A percentile compares a stretch with the other conserved stretches of the same genome.
These are phyloP conservation scores for Phoxinus dragarum DNA, from an alignment of 2,797 vertebrate genomes.

Conservation along the genomic window DNA sequence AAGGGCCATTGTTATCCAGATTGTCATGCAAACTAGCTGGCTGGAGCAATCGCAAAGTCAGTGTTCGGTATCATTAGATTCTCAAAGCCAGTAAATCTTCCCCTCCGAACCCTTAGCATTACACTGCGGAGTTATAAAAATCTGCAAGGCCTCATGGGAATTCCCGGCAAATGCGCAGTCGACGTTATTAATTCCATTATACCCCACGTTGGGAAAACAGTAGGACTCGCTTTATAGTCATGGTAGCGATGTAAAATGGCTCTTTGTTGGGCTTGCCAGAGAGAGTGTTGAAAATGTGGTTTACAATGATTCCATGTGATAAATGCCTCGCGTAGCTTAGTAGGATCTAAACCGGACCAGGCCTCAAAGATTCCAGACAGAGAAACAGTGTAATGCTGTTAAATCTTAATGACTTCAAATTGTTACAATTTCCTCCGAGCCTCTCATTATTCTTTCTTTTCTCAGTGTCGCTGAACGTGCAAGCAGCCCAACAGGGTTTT, in stretches of 20 bases:
- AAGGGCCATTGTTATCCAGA: slow-evolving; percentile 47
- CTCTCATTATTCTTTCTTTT: slow-evolving; percentile 57
- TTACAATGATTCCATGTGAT: slow-evolving; percentile 76
- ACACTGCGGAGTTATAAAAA: slow-evolving; percentile 70
- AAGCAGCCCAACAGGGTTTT: slow-evolving; percentile 35
- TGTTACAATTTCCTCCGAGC: slow-evolving; percentile 70
- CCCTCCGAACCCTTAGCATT: slow-evolving; percentile 61
- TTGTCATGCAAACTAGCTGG: slow-evolving; percentile 55
- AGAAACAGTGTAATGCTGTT: slow-evolving; percentile 64
- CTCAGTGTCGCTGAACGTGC: slow-evolving; percentile 9
- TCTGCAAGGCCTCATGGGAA: slow-evolving; percentile 67
- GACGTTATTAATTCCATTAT: slow-evolving; percentile 77
- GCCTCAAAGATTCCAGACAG: slow-evolving; percentile 68
- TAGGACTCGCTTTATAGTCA: slow-evolving; percentile 70
- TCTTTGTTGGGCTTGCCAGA: slow-evolving; percentile 63
- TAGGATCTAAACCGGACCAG: slow-evolving; percentile 73
- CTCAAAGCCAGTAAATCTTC: slow-evolving; percentile 68
- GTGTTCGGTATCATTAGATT: slow-evolving; percentile 61
- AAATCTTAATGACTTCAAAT: slow-evolving; percentile 75
- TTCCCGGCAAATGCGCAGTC: slow-evolving; percentile 70
- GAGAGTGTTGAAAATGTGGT: slow-evolving; percentile 61
- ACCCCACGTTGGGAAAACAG: slow-evolving; percentile 74
- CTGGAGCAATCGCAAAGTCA: slow-evolving; percentile 56
- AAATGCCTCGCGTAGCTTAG: slow-evolving; percentile 71
- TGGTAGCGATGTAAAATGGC: slow-evolving; percentile 69